Evolutionary conservation across 2,888 invertebrate genomes (phyloP), one percentile per base, ranked within the genome.

Genomic region (Schizotus pectinicornis): DNA sequence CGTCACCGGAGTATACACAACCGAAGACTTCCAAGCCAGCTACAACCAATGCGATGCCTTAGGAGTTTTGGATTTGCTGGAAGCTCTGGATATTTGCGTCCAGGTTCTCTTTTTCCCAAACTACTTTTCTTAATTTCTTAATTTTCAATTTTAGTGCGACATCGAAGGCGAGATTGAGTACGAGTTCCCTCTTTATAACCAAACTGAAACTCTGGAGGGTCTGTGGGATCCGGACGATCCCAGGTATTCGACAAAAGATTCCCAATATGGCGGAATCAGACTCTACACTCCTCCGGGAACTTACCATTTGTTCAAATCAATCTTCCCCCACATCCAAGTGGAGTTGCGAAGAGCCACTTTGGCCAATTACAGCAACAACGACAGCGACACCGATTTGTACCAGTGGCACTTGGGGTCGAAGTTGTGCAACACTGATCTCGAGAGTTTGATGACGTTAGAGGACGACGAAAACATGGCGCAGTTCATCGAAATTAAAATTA

Each of bases 321-420:
- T 90, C 60, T 91, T 90, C 77, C 85, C 88, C n/a, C 83, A 89
- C 68, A 81, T 89, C 59, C 86, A 86, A 77, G 85, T 78, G 22
- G 75, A 76, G 59, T 65, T 79, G 36, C 67, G 79, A 5, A 69
- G 71, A 61, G 73, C 74, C 30, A 69, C 72, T n/a, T 61, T 76
- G 30, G 73, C 74, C 31, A 69, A 64, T 46, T 72, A 70, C 60
- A 62, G 81, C 37, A 79, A 81, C 62, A 83, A 81, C 59, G 81
- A 81, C 33, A 79, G 80, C 22, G 88, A 88, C 60, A 84, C 83
- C 1, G 89, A 90, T 74, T 78, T 91, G 36, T 86, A 87, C 67
- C 90, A 91, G 74, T 90, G 89, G 89, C 84, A 84, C 76, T 81
- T 85, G 65, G 90, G 90, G 36, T 88, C 88, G 34, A 89, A 89